phyloP scores from a whole-genome alignment of 2,888 invertebrate species.

The Hoplodrina blanda region DNA sequence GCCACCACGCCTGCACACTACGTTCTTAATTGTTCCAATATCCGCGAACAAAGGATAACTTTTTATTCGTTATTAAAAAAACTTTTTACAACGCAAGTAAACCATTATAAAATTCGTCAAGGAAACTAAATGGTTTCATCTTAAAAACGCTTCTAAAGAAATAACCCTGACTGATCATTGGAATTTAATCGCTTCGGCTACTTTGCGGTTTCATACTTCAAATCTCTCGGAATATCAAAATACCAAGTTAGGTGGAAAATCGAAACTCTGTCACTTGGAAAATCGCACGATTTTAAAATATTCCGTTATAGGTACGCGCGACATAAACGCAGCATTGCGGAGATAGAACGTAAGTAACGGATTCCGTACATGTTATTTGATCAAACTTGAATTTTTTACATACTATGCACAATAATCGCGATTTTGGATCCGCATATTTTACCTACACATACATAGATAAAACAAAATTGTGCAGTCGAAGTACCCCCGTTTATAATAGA shows the following conservation, averaged over 20 bases:
- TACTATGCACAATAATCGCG: conserved; percentile 28
- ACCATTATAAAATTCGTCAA: conserved; percentile 37
- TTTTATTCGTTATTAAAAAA: conserved; percentile 25
- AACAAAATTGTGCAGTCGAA: conserved; percentile 39
- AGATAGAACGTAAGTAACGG: conserved; percentile 20
- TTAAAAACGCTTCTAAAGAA: conserved; percentile 27
- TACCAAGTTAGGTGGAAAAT: conserved; percentile 64
- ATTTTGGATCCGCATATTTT: conserved; percentile 11
- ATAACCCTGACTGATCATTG: conserved; percentile 29
- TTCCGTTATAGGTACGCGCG: conserved; percentile 38
- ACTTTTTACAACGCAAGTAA: conserved; percentile 38
- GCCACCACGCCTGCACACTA: conserved; percentile 25
- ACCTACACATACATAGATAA: conserved; percentile 26
- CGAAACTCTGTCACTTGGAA: conserved; percentile 63
- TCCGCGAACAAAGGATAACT: conserved; percentile 44
- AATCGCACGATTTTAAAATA: conserved; percentile 60
- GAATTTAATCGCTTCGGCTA: conserved; percentile 35
- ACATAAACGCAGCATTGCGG: conserved; percentile 41
- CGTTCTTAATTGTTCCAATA: conserved; percentile 52
- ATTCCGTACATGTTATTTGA: conserved; percentile 42
- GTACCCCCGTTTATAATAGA: too few species aligned
- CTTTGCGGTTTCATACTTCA: conserved; percentile 35
- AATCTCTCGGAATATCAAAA: conserved; percentile 55
- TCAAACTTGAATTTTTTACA: conserved; percentile 35
- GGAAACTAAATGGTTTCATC: conserved; percentile 23